These are phyloP conservation scores for Rhombomys opimus DNA, from an alignment of 2,113 vertebrate species.

Conservation along the genomic window DNA sequence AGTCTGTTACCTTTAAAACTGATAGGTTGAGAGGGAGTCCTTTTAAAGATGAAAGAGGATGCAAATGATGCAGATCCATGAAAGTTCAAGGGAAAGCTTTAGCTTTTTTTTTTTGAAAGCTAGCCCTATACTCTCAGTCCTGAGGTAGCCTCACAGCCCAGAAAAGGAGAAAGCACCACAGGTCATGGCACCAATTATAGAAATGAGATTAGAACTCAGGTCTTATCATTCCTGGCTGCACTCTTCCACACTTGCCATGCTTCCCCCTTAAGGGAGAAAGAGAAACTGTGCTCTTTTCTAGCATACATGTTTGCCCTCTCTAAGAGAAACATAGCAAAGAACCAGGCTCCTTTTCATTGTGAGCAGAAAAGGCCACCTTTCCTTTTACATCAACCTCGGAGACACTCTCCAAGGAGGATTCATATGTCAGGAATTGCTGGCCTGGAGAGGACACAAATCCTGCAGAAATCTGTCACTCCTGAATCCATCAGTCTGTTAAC, in stretches of 20 bases:
- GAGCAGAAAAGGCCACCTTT: background rate
- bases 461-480: conserved; percentile 70
- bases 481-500: conserved; percentile 44
- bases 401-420: conserved; percentile 31
- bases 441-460: conserved; percentile 19
- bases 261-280: background rate
- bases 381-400: conserved; percentile 28
- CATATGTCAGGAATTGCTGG: background rate
- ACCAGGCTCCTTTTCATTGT: background rate
- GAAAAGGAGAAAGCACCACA: background rate
- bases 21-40: background rate
- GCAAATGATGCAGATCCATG: background rate
- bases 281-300: background rate
- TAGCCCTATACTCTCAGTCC: background rate
- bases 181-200: background rate
- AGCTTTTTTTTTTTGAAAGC: background rate
- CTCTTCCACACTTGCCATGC: background rate
- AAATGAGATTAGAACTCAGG: background rate
- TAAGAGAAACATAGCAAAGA: background rate
- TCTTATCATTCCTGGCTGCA: background rate
- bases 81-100: background rate
- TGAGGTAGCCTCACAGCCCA: background rate
- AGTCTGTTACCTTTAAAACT: background rate
- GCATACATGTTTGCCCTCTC: background rate
- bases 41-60: conserved; percentile 23